phyloP scores from a whole-genome alignment of 1,140 invertebrate genomes.

The Apis florea region DNA sequence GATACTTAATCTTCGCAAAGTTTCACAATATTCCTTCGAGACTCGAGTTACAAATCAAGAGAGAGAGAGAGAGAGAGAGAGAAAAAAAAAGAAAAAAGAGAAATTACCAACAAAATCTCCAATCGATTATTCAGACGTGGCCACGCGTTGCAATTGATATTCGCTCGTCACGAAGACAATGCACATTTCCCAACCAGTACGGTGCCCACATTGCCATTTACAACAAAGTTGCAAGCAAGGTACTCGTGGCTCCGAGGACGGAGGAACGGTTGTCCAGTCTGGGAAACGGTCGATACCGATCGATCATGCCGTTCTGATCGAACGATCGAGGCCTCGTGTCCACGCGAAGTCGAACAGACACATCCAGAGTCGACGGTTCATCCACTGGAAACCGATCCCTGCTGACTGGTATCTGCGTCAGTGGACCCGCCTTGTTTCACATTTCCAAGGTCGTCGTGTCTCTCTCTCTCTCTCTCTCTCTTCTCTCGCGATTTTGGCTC shows the following conservation, averaged over 20 bases:
- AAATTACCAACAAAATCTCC: neutral
- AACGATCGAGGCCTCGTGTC: slow-evolving; percentile 57
- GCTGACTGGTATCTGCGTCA: slow-evolving; percentile 58
- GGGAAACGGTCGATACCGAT: slow-evolving; percentile 35
- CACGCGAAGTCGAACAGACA: slow-evolving; percentile 70
- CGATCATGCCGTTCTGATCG: slow-evolving; percentile 65
- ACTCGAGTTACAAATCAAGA: too few relatives aligned
- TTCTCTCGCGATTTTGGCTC: neutral
- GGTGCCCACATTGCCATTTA: neutral
- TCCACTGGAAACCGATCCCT: slow-evolving; percentile 69
- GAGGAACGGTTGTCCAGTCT: slow-evolving; percentile 20
- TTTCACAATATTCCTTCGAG: too few relatives aligned
- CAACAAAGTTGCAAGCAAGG: neutral
- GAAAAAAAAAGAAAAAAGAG: neutral
- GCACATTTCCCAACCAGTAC: neutral
- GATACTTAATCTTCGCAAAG: too few relatives aligned
- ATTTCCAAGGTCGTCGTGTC: slow-evolving; percentile 63
- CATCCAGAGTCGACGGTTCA: slow-evolving; percentile 65
- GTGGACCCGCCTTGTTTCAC: slow-evolving; percentile 56
- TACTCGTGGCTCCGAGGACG: neutral
- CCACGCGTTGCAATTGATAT: too few relatives aligned
- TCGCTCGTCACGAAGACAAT: too few relatives aligned
- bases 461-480: neutral
- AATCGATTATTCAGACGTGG: too few relatives aligned
- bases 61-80: neutral